Evolutionary conservation across 1,140 invertebrate species (phyloP), one percentile per base, ranked within the genome.

Genomic region (Ceratina japonica): DNA sequence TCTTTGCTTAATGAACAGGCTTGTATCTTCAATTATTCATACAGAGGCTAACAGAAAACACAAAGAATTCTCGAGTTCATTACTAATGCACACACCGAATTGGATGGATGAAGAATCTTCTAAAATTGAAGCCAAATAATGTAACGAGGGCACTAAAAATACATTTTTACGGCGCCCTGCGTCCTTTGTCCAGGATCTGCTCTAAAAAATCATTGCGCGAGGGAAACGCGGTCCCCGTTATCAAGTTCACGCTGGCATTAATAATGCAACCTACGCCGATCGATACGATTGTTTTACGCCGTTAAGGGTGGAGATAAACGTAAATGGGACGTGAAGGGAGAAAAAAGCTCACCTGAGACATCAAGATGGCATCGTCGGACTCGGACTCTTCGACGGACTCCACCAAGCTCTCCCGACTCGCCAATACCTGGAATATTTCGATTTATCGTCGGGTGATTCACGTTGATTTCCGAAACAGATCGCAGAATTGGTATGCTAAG

Each of bases 351-450:
- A 94, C 94, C 93, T 96, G 95, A 75, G 95, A 95, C 95, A 96
- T 96, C 61, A 96, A 92, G 88, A 95, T 95, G 22, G 95, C 95
- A 90, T 96, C 95, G 89, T 96, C 96, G 3, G 95, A 95, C 91
- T 96, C 95, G 83, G 94, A 95, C 87, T 96, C 95, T 71, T 96
- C 95, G 81, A 94, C 94, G 66, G 93, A 93, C 86, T 96, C 95
- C 68, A 95, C 95, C 27, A 96, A 90, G 88, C 95, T 96, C 90
- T 96, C 96, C 86, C 95, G 93, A 89, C 95, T 96, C 0, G 96
- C 95, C 91, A 96, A 93, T 44, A 96, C 94, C 94, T 96, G 93
- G 92, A 95, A 91, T 7, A 71, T 12, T 88, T 71, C 77, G 51
- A 56, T 71, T 18, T n/a, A 65, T 52, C 54, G 27, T 13, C 16